Conservation (phyloP, 1,140 invertebrate genomes). For the Ganaspis sp. region DNA sequence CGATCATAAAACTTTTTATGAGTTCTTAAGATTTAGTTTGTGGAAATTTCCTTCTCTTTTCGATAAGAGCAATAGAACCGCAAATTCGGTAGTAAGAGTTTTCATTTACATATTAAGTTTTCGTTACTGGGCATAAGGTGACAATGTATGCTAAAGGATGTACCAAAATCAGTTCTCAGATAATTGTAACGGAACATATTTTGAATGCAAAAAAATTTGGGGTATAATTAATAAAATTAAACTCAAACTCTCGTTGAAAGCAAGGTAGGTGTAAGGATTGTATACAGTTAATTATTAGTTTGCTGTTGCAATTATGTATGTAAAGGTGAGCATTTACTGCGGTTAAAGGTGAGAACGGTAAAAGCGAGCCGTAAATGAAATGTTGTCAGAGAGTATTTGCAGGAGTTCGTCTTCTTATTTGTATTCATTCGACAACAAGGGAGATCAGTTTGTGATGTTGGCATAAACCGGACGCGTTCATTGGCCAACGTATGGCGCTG, state of each 20-base stretch:
- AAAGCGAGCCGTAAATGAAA: conserved; percentile 47
- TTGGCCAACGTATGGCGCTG: conserved; percentile 50
- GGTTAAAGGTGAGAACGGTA: conserved; percentile 45
- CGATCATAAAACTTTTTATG: conserved; percentile 25
- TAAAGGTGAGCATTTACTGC: conserved; percentile 46
- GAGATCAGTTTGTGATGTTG: conserved; percentile 29
- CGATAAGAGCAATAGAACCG: neutral
- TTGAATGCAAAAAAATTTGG: too few species aligned
- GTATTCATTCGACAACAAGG: conserved; percentile 40
- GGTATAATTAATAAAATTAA: too few species aligned
- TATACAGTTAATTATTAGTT: neutral
- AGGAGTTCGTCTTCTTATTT: conserved; percentile 35
- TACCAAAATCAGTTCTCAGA: too few species aligned
- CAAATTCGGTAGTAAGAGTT: conserved; percentile 6
- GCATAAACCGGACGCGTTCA: conserved; percentile 63
- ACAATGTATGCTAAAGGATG: too few species aligned
- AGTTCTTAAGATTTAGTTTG: conserved; percentile 25
- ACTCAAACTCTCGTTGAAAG: too few species aligned
- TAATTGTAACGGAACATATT: too few species aligned
- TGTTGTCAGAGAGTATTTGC: conserved; percentile 1
- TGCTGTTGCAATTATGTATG: neutral
- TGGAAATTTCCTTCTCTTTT: neutral
- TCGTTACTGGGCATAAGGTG: neutral
- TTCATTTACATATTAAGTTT: neutral
- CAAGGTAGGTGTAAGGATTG: too few species aligned